Conservation (phyloP, 2,113 vertebrate genomes). For the Xiphophorus hellerii region DNA sequence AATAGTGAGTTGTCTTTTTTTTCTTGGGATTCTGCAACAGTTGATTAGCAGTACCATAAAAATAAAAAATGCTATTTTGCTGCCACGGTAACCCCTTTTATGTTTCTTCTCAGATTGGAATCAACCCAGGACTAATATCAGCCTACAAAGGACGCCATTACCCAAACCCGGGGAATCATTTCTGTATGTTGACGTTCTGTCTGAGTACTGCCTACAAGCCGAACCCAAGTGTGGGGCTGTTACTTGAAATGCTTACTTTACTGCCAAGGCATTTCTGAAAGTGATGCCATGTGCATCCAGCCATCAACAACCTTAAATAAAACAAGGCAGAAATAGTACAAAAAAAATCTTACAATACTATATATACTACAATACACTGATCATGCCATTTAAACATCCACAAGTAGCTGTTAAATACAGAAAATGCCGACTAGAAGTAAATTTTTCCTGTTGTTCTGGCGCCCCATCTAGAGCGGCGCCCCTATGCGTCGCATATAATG, state of each 20-base stretch:
- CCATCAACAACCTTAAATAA: too few relatives aligned
- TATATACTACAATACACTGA: too few relatives aligned
- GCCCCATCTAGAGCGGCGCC: too few relatives aligned
- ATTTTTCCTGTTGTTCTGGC: too few relatives aligned
- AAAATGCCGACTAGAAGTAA: too few relatives aligned
- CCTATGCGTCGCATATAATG: too few relatives aligned
- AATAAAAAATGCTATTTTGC: not conserved
- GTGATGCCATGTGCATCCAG: too few relatives aligned
- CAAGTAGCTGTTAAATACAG: too few relatives aligned
- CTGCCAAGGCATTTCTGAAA: not conserved
- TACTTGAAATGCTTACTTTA: not conserved
- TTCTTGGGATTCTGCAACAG: too few relatives aligned
- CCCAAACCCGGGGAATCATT: constrained; percentile 98
- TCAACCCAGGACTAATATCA: constrained; percentile 97
- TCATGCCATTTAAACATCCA: too few relatives aligned
- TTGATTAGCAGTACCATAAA: not conserved
- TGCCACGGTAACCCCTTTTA: constrained; percentile 42
- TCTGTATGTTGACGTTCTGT: constrained; percentile 85
- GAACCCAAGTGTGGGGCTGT: not conserved
- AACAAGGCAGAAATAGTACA: too few relatives aligned
- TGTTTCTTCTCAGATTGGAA: constrained; percentile 88
- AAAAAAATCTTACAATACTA: too few relatives aligned
- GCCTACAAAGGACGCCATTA: constrained; percentile 98
- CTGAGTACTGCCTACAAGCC: constrained; percentile 13
- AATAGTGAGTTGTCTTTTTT: constrained; percentile 86